phyloP scores from a whole-genome alignment of 2,113 vertebrate genomes.

The Henicopernis longicauda region DNA sequence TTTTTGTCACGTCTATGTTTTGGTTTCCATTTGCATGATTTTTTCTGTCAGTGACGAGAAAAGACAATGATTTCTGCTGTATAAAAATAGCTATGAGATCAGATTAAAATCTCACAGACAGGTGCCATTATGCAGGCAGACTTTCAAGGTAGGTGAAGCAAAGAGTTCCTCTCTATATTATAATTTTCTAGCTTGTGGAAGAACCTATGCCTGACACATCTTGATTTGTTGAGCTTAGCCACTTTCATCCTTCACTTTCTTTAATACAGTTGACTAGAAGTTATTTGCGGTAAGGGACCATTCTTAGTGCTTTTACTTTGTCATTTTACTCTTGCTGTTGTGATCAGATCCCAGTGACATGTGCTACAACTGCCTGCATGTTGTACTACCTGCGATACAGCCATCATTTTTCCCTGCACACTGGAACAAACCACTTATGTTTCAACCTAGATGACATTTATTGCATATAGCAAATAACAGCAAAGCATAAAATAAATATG shows the following conservation, averaged over 20 bases:
- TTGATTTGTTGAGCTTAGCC: slow-evolving; percentile 23
- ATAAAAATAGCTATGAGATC: not conserved
- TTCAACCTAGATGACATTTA: slow-evolving; percentile 14
- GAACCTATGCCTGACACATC: not conserved
- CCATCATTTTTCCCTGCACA: not conserved
- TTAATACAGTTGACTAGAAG: not conserved
- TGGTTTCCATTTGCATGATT: not conserved
- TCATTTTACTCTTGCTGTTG: slow-evolving; percentile 8
- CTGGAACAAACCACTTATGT: not conserved
- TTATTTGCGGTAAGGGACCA: slow-evolving; percentile 4
- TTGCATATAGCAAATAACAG: not conserved
- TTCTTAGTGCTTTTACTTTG: not conserved
- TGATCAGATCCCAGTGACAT: not conserved
- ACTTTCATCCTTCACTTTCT: not conserved
- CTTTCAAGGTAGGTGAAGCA: slow-evolving; percentile 32
- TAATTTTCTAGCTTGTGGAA: slow-evolving; percentile 20
- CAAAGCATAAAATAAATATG: not conserved
- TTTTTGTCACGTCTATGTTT: not conserved
- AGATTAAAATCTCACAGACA: slow-evolving; percentile 30
- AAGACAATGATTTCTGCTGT: not conserved
- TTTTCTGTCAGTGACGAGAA: slow-evolving; percentile 6
- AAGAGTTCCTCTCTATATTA: slow-evolving; percentile 20
- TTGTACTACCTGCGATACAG: not conserved
- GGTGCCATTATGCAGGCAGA: slow-evolving; percentile 12
- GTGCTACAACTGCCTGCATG: not conserved